Evolutionary conservation across 1,140 invertebrate species (phyloP).

Genomic region (Drosophila kurseongensis): DNA sequence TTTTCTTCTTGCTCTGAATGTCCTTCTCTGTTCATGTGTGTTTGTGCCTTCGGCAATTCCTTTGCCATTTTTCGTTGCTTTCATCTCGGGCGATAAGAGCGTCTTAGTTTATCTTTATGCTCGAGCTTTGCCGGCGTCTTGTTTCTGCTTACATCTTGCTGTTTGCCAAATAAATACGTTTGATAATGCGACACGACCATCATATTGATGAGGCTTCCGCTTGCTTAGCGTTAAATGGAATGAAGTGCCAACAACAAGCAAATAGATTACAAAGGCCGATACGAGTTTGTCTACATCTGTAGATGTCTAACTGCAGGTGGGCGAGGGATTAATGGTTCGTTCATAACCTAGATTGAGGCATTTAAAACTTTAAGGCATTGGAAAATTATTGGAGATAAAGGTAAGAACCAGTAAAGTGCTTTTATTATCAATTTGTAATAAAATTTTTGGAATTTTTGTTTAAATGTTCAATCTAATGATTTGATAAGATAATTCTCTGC

Average conservation of each 20-base stretch:
- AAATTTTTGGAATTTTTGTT: too few relatives aligned
- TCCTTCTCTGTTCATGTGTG: neutral
- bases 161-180: slow-evolving; percentile 74
- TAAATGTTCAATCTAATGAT: too few relatives aligned
- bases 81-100: slow-evolving; percentile 65
- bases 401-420: too few relatives aligned
- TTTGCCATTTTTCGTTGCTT: slow-evolving; percentile 62
- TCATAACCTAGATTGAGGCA: neutral
- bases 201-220: slow-evolving; percentile 58
- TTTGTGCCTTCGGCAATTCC: slow-evolving; percentile 33
- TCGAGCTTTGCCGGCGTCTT: slow-evolving; percentile 13
- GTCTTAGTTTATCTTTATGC: slow-evolving; percentile 70
- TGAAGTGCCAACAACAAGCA: slow-evolving; percentile 57
- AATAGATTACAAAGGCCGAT: slow-evolving; percentile 35
- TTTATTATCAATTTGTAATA: too few relatives aligned
- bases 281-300: neutral
- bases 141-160: slow-evolving; percentile 34
- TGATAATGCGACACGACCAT: slow-evolving; percentile 71
- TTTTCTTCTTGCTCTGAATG: slow-evolving; percentile 4
- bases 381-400: neutral
- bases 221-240: slow-evolving; percentile 50
- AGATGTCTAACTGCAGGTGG: slow-evolving; percentile 4
- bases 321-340: neutral
- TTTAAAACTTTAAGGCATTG: neutral
- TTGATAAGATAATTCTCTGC: too few relatives aligned